Base-by-base conservation (phyloP, 2,797 vertebrate species). In the Glossophaga mutica region DNA sequence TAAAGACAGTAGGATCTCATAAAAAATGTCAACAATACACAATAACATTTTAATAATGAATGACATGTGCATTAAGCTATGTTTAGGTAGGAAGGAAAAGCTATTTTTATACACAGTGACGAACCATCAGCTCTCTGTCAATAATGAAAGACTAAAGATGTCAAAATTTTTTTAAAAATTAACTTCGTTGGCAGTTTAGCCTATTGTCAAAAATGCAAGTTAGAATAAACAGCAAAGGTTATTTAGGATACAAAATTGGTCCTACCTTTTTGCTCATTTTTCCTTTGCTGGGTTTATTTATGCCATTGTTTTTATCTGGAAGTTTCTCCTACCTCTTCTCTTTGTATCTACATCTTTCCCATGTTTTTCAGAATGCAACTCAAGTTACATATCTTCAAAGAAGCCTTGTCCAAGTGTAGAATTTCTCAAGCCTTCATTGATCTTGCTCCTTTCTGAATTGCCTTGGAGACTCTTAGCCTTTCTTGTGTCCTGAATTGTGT, bases 31-130 rank as follows among this genome's bases (percentile, higher is more conserved):
- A 59, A 29, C 26, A 85, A 3, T 67, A 85, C 50, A 15, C 32
- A n/a, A 65, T 88, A 29, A 73, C 24, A 81, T 82, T 93, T 96
- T 68, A 93, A 71, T 86, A 85, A 88, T 77, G 34, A 88, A 79
- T 79, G 50, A 16, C 39, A 42, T 67, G 16, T n/a, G 24, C 48
- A 21, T 92, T 59, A 83, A 91, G 19, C n/a, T 68, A 39, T 76
- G n/a, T 71, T 90, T 88, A 68, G 57, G 42, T 77, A 48, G 87
- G 39, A 71, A 74, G 67, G 73, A n/a, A 77, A 93, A 95, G 22
- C 48, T 93, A 5, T 46, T 94, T 90, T 55, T 91, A 29, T 55
- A 62, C 26, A 84, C 70, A 88, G 39, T 76, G 29, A 34, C 90
- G 62, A 92, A 8, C 29, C 21, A 67, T 86, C 42, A 57, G 12